phyloP scores from a whole-genome alignment of 92 coral and sea anemone genomes.

The Hydrozoanthus gracilis region DNA sequence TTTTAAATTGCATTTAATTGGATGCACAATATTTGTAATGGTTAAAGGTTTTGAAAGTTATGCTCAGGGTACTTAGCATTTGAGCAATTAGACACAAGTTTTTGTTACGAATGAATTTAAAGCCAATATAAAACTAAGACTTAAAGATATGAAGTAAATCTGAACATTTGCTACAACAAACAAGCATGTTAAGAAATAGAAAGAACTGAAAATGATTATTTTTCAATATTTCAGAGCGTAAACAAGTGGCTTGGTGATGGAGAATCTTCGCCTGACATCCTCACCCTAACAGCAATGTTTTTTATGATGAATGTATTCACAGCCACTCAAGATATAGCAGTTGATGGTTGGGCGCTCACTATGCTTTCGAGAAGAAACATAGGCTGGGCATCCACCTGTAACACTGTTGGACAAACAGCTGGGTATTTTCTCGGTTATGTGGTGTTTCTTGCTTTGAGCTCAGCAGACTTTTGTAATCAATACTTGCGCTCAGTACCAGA shows the following conservation, averaged over 20 bases:
- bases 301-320: constrained; percentile 88
- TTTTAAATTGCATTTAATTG: too few species aligned
- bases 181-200: too few species aligned
- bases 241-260: constrained; percentile 76
- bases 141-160: too few species aligned
- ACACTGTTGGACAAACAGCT: constrained; percentile 95
- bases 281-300: constrained; percentile 77
- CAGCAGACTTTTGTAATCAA: constrained; percentile 90
- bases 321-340: constrained; percentile 98
- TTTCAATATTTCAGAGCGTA: constrained; percentile 68
- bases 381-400: constrained; percentile 98
- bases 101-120: too few species aligned
- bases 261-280: constrained; percentile 66
- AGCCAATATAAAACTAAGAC: too few species aligned
- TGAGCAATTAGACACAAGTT: too few species aligned
- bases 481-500: constrained; percentile 75
- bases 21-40: too few species aligned
- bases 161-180: too few species aligned
- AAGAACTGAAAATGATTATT: neutral
- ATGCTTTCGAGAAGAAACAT: constrained; percentile 94
- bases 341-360: constrained; percentile 99
- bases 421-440: constrained; percentile 96
- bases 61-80: too few species aligned
- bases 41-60: too few species aligned
- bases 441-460: constrained; percentile 93